Evolutionary conservation across 2,113 vertebrate genomes (phyloP).

Genomic region (Nanorana parkeri): DNA sequence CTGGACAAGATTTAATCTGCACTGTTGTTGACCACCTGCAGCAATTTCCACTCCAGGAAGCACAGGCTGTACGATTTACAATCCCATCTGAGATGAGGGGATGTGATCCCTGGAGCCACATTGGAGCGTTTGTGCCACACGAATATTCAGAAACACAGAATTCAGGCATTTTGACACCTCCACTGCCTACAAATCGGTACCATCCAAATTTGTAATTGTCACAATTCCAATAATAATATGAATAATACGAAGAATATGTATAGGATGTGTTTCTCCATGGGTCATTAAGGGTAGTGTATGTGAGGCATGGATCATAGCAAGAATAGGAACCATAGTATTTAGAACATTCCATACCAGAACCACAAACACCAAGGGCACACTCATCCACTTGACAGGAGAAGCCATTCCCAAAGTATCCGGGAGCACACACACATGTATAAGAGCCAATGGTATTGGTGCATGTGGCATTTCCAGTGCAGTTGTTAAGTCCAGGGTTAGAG

Average conservation of each 20-base stretch:
- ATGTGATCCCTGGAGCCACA: slow-evolving; percentile 64
- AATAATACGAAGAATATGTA: too few species aligned
- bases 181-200: slow-evolving; percentile 65
- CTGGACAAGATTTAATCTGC: slow-evolving; percentile 58
- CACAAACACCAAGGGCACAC: neutral
- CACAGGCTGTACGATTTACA: slow-evolving; percentile 51
- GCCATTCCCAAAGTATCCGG: slow-evolving; percentile 61
- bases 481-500: neutral
- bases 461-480: slow-evolving; percentile 60
- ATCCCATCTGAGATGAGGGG: slow-evolving; percentile 32
- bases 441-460: slow-evolving; percentile 59
- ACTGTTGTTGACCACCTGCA: slow-evolving; percentile 59
- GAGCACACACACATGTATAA: slow-evolving; percentile 60
- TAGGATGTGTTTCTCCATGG: slow-evolving; percentile 59
- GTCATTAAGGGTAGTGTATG: slow-evolving; percentile 57
- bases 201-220: slow-evolving; percentile 35
- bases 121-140: slow-evolving; percentile 54
- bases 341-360: slow-evolving; percentile 30
- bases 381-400: slow-evolving; percentile 28
- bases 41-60: slow-evolving; percentile 61
- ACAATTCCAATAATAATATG: fast-evolving
- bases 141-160: slow-evolving; percentile 21
- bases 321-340: neutral
- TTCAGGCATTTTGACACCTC: slow-evolving; percentile 61
- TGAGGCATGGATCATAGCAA: slow-evolving; percentile 65